Evolutionary conservation across 2,113 vertebrate species (phyloP), one percentile per base, ranked within the genome.

Genomic region (Cettia cetti): DNA sequence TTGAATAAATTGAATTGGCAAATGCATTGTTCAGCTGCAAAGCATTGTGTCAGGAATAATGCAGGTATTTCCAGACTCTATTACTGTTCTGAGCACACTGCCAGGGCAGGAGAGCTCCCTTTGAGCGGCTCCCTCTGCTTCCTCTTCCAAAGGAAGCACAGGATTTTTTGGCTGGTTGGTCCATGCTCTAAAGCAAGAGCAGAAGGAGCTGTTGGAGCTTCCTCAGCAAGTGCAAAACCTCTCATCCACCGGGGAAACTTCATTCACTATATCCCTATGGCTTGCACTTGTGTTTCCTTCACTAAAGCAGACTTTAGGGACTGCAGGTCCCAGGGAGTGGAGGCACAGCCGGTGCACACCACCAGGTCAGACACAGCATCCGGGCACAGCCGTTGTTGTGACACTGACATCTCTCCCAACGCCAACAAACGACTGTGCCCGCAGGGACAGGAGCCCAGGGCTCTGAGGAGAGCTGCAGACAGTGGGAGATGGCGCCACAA

Each of bases 1-100:
- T 83, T 93, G 96, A 96, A 95, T 94, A 93, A 95, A 96, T 93
- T 95, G 93, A 96, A 93, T 86, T 92, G 95, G 95, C 90, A 86
- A 93, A 96, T 27, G 93, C 19, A 95, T 94, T 88, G 93, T 95
- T 94, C 92, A 78, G 76, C 60, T 0, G 12, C 76, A 80, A 17
- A 94, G 89, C 21, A 20, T 90, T 92, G 88, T 94, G 92, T 96
- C 85, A 86, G 94, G 92, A 96, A 92, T 83, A 94, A 92, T 56
- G 89, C 6, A 44, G 60, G 94, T 71, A 78, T 96, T 96, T 93
- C 85, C 64, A 33, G 63, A 1, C 72, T 77, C 75, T 71, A 1
- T 88, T 63, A 47, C 82, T 22, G 85, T 1, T 2, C 63, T 59
- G 63, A 94, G 90, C 10, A 3, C 22, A 6, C 63, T 76, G 83